Base-by-base conservation (phyloP, 2,113 vertebrate genomes). In the Stegostoma tigrinum region DNA sequence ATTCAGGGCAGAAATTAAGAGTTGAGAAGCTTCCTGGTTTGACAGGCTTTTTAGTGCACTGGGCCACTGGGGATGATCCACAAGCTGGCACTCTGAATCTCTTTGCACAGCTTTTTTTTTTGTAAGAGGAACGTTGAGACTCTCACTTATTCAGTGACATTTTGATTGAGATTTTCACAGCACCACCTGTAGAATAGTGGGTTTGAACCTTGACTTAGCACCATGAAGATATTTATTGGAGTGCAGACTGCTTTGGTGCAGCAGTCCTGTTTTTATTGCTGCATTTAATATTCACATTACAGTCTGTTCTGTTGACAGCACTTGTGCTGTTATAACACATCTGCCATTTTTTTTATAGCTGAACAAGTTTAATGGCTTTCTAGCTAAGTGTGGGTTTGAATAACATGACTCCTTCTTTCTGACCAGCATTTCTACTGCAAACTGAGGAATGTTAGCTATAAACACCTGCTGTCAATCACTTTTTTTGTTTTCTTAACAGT, bases 401-500 rank as follows among this genome's bases (percentile, higher is more conserved):
- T 90, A 55, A 19, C 5, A 30, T 61, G 52, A 61, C 55, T 93
- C 52, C 52, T 85, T 23, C 42, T 90, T 90, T 30, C 89, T 38
- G 89, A 38, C 30, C 34, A 38, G 45, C n/a, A 17, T 72, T 95
- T 70, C 94, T 95, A 34, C n/a, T 67, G 67, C 68, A 10, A 52
- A 5, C 68, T 95, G 68, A 24, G 48, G 68, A 52, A 68, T 72
- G 94, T 67, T 34, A 93, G 38, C 30, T 95, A 45, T 48, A 95
- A 95, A 70, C 38, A 68, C 8, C 42, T 55, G 24, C 78, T 70
- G 64, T 48, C 42, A 72, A 45, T 94, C 27, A 70, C 38, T 19
- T 27, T 12, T 87, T 97, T 96, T 96, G 97, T 97, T 97, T 97
- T 96, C 96, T 97, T 97, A 96, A 98, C 96, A 97, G 97, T 96